Evolutionary conservation across 1,140 invertebrate genomes (phyloP), one percentile per base, ranked within the genome.

Genomic region (Pseudomyrmex gracilis): DNA sequence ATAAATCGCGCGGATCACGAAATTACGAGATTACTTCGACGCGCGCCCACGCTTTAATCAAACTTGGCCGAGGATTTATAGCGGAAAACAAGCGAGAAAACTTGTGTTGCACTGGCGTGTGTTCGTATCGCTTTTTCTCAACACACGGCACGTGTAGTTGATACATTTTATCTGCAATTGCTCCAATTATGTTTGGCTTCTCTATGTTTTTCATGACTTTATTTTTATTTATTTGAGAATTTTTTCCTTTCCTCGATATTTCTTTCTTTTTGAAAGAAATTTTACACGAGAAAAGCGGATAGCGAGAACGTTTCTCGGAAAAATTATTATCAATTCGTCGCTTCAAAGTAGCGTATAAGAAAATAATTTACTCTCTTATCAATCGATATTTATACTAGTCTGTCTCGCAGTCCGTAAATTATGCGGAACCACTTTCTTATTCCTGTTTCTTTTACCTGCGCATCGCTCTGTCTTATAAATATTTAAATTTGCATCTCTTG

Each of bases 31-130:
- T 78, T 58, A 24, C 64, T 17, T 78, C 20, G 53, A 22, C 51
- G 20, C 13, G 51, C 47, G 47, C 34, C 10, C 49, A 24, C 34
- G 64, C 58, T 80, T 80, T 80, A 80, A 80, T 80, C 76, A 70
- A 80, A 80, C 66, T 20, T 20, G 43, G 66, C 43, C 34, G 66
- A 20, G 8, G 66, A 80, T 80, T 80, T 80, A 71, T 70, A 17
- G 53, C 66, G 53, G 2, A 71, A 55, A 15, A 58, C 45, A 77
- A 68, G 57, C 47, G 76, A 70, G 51, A 70, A 22, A 58, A 45
- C 8, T 13, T 13, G n/a, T 12, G n/a, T n/a, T n/a, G 51, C 66
- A 20, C 4, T n/a, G n/a, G 5, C 7, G 5, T 34, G 34, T 34
- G 34, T 34, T 34, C 7, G 34, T 34, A 34, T 34, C 66, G 15